These are phyloP conservation scores for Columba livia DNA, from an alignment of 2,113 vertebrate species.

Conservation along the genomic window DNA sequence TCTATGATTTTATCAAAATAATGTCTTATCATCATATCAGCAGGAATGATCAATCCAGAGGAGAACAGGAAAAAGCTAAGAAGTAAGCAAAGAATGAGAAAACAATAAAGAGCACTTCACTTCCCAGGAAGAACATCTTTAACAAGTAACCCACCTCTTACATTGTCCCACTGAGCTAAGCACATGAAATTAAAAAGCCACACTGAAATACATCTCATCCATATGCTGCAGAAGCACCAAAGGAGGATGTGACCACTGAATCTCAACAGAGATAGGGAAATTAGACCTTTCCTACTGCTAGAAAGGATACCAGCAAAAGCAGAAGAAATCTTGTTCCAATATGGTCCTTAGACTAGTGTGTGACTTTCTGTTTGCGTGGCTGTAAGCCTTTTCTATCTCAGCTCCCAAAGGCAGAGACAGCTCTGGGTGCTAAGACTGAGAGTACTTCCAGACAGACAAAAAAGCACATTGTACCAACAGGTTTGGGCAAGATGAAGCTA, in stretches of 20 bases:
- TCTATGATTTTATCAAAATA: neutral
- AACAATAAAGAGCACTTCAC: neutral
- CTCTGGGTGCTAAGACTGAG: constrained; percentile 11
- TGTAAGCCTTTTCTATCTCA: constrained; percentile 27
- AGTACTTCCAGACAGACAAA: constrained; percentile 53
- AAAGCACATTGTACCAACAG: constrained; percentile 52
- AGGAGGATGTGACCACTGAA: neutral
- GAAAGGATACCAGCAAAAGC: neutral
- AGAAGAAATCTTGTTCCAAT: neutral
- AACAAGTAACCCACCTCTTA: neutral
- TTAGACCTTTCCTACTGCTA: neutral
- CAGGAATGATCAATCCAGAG: neutral
- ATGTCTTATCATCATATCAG: neutral
- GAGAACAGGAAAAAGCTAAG: neutral
- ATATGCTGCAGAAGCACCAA: neutral
- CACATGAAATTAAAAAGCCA: neutral
- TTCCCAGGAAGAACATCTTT: neutral
- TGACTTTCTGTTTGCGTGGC: constrained; percentile 10
- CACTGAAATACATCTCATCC: neutral
- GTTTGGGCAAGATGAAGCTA: constrained; percentile 60
- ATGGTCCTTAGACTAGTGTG: neutral
- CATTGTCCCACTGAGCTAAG: neutral
- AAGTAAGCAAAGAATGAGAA: neutral
- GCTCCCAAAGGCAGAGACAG: constrained; percentile 53
- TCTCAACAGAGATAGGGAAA: neutral